Evolutionary conservation across 2,113 vertebrate genomes (phyloP).

Genomic region (Amblyornis subalaris): DNA sequence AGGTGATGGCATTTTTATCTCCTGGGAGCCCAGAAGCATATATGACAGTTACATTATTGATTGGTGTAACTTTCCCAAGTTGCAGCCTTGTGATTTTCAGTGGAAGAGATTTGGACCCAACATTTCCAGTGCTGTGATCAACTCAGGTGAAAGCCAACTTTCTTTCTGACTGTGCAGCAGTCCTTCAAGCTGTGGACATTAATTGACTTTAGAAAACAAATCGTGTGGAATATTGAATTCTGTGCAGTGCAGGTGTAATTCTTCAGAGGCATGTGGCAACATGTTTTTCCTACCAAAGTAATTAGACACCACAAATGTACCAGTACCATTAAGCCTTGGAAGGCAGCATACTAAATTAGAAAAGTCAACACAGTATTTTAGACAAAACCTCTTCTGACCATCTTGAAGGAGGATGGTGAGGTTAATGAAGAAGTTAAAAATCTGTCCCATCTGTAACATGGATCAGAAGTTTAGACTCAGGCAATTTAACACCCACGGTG

Average conservation of each 20-base stretch:
- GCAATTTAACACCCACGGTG: not conserved
- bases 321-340: not conserved
- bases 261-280: not conserved
- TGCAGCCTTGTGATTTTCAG: conserved; percentile 51
- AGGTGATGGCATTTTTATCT: conserved; percentile 51
- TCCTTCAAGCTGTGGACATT: not conserved
- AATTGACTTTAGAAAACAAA: not conserved
- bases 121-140: conserved; percentile 52
- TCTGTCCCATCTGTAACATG: not conserved
- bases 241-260: not conserved
- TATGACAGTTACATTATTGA: conserved; percentile 66
- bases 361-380: not conserved
- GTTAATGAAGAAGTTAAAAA: not conserved
- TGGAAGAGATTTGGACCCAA: conserved; percentile 65
- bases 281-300: not conserved
- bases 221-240: not conserved
- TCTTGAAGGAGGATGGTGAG: not conserved
- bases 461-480: not conserved
- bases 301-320: not conserved
- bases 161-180: not conserved
- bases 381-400: not conserved
- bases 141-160: conserved; percentile 58
- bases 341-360: not conserved
- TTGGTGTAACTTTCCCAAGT: conserved; percentile 60
- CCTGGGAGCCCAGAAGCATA: conserved; percentile 46